These are phyloP conservation scores for Brachystomella parvula DNA, from an alignment of 1,140 invertebrate genomes.

Conservation along the genomic window DNA sequence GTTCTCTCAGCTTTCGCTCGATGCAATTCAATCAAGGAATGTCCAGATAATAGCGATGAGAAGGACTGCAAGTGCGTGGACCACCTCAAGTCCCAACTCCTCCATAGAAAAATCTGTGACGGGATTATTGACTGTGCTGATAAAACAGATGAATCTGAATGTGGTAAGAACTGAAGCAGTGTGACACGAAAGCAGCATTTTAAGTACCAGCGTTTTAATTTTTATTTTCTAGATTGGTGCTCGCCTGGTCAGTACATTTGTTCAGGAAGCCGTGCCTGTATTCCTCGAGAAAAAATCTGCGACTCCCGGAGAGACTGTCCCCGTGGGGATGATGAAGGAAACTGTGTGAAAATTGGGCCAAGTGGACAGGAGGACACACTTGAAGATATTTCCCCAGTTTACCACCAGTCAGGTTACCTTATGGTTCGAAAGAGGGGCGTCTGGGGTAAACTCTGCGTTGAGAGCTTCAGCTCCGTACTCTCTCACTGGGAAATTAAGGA, in stretches of 20 bases:
- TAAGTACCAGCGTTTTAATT: too few relatives aligned
- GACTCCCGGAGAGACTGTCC: slow-evolving; percentile 62
- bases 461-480: slow-evolving; percentile 55
- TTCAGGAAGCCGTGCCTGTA: slow-evolving; percentile 58
- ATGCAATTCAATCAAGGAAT: slow-evolving; percentile 68
- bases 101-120: slow-evolving; percentile 69
- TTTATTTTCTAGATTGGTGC: slow-evolving; percentile 60
- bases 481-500: slow-evolving; percentile 57
- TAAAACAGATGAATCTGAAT: slow-evolving; percentile 67
- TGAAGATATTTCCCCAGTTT: slow-evolving; percentile 32
- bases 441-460: slow-evolving; percentile 70
- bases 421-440: slow-evolving; percentile 56
- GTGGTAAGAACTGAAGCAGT: too few relatives aligned
- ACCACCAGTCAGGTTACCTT: slow-evolving; percentile 27
- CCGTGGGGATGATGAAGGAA: slow-evolving; percentile 69
- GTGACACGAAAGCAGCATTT: too few relatives aligned
- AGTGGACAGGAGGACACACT: slow-evolving; percentile 41
- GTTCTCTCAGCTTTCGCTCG: slow-evolving; percentile 58
- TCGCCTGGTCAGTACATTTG: slow-evolving; percentile 63
- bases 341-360: slow-evolving; percentile 51
- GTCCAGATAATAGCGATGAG: slow-evolving; percentile 40
- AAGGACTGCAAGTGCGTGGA: slow-evolving; percentile 57
- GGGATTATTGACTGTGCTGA: slow-evolving; percentile 50
- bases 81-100: slow-evolving; percentile 58
- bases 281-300: slow-evolving; percentile 42